Evolutionary conservation across 2,888 invertebrate genomes (phyloP).

Genomic region (Aspidapion aeneum): DNA sequence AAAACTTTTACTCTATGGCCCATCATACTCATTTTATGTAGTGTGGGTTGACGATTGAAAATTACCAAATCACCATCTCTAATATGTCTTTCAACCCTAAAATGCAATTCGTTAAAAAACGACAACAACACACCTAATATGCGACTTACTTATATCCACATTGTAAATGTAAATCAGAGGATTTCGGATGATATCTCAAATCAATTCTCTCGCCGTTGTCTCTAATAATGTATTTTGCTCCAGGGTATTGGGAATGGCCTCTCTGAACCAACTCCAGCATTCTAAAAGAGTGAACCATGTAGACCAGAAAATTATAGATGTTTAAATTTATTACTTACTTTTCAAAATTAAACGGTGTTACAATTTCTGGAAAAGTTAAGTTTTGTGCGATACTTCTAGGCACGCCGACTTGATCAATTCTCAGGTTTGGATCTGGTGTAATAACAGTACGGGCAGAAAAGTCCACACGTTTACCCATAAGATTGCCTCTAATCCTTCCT

Average conservation of each 20-base stretch:
- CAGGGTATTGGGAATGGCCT: conserved; percentile 98
- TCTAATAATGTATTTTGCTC: conserved; percentile 98
- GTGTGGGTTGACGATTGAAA: conserved; percentile 98
- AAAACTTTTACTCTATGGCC: conserved; percentile 96
- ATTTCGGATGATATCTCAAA: conserved; percentile 95
- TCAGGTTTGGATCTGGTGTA: conserved; percentile 92
- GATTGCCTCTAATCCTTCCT: conserved; percentile 97
- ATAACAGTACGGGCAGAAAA: conserved; percentile 99
- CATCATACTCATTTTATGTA: conserved; percentile 99
- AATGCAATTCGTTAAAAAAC: conserved; percentile 19
- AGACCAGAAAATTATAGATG: background rate
- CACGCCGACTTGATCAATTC: conserved; percentile 96
- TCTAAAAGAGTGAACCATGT: conserved; percentile 34
- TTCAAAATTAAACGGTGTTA: conserved; percentile 99
- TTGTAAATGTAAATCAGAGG: conserved; percentile 93
- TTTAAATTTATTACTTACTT: conserved; percentile 49
- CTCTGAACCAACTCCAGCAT: conserved; percentile 91
- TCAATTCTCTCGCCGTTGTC: conserved; percentile 99
- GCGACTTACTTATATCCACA: conserved; percentile 84
- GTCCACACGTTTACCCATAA: conserved; percentile 99
- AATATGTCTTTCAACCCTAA: conserved; percentile 90
- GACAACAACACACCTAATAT: conserved; percentile 7
- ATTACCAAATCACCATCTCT: conserved; percentile 97
- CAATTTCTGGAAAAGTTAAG: conserved; percentile 97
- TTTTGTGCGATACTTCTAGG: conserved; percentile 98